phyloP scores from a whole-genome alignment of 2,888 invertebrate genomes.

The Cabera pusaria region DNA sequence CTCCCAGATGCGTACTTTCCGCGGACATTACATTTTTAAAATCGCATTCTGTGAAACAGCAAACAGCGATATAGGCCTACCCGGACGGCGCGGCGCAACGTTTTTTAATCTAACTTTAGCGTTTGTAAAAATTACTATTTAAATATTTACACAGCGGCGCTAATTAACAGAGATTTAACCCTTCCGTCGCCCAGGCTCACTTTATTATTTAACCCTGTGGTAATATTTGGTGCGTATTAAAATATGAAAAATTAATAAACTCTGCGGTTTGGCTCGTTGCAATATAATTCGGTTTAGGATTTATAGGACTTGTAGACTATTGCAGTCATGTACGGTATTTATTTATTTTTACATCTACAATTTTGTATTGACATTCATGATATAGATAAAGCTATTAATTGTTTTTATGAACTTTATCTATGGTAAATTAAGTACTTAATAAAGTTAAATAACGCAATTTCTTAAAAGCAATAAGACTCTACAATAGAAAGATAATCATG shows the following conservation, averaged over 20 bases:
- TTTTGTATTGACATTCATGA: too few relatives aligned
- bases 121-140: conserved; percentile 84
- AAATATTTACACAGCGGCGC: conserved; percentile 77
- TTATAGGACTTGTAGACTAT: conserved; percentile 5
- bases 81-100: conserved; percentile 52
- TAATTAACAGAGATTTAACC: conserved; percentile 83
- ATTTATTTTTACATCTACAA: not conserved
- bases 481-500: too few relatives aligned
- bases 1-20: conserved; percentile 68
- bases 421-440: too few relatives aligned
- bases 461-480: too few relatives aligned
- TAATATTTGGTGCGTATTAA: conserved; percentile 83
- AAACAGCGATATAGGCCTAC: conserved; percentile 75
- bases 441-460: too few relatives aligned
- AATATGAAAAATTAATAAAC: conserved; percentile 79
- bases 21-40: conserved; percentile 78
- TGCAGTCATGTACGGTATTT: not conserved
- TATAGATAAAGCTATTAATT: too few relatives aligned
- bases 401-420: too few relatives aligned
- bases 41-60: conserved; percentile 61
- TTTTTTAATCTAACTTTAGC: conserved; percentile 83
- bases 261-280: conserved; percentile 46
- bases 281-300: conserved; percentile 26
- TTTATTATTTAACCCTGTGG: conserved; percentile 78
- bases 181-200: conserved; percentile 78